phyloP scores from a whole-genome alignment of 2,797 vertebrate genomes.

The Chaunax sp. region DNA sequence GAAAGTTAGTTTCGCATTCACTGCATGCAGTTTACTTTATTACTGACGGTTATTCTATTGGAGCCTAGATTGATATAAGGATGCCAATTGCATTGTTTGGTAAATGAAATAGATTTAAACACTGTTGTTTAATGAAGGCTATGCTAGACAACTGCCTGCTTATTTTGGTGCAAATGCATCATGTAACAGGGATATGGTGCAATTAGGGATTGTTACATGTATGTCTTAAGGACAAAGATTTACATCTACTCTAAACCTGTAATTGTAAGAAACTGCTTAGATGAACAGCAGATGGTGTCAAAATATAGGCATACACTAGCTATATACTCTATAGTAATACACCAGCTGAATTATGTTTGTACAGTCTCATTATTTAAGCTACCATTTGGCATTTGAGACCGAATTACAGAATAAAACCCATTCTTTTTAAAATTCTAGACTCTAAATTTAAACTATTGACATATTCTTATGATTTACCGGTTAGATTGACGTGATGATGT shows the following conservation, averaged over 20 bases:
- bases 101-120: background rate
- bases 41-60: too few species aligned
- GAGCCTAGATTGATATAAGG: too few species aligned
- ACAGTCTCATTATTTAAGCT: background rate
- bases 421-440: too few species aligned
- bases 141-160: too few species aligned
- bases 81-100: background rate
- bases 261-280: too few species aligned
- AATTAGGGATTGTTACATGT: background rate
- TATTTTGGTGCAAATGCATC: too few species aligned
- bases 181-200: background rate
- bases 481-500: background rate
- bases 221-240: background rate
- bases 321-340: background rate
- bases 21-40: too few species aligned
- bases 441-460: too few species aligned
- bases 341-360: background rate
- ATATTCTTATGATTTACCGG: too few species aligned
- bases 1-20: too few species aligned
- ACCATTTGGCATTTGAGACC: background rate
- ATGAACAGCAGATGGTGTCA: background rate
- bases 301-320: background rate
- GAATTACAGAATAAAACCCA: background rate
- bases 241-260: background rate
- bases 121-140: background rate